Conservation (phyloP, 2,888 invertebrate species). For the Synergus umbraculus region DNA sequence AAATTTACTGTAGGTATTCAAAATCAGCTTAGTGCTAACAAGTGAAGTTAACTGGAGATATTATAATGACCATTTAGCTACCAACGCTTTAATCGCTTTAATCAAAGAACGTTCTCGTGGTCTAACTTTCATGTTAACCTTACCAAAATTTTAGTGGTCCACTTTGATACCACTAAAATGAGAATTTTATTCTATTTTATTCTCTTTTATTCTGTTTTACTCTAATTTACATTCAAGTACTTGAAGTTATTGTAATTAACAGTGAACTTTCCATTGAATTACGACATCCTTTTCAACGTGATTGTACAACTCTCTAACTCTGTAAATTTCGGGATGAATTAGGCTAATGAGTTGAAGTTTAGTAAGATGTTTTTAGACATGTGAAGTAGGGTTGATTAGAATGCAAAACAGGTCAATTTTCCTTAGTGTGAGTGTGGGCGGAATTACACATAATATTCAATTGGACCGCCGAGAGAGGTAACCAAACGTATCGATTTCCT, state of each 20-base stretch:
- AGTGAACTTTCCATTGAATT: background rate
- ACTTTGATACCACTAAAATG: too few relatives aligned
- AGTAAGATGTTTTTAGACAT: slow-evolving; percentile 66
- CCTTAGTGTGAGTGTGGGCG: background rate
- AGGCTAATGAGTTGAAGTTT: slow-evolving; percentile 67
- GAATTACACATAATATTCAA: slow-evolving; percentile 61
- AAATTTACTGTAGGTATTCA: background rate
- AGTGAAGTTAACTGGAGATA: background rate
- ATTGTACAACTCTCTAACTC: background rate
- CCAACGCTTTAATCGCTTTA: slow-evolving; percentile 6
- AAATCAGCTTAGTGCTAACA: slow-evolving; percentile 25
- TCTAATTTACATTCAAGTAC: too few relatives aligned
- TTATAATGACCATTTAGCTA: slow-evolving; percentile 3
- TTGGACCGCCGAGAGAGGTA: slow-evolving; percentile 54
- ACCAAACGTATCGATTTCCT: slow-evolving; percentile 60
- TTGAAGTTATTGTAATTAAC: too few relatives aligned
- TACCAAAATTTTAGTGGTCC: too few relatives aligned
- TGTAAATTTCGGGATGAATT: slow-evolving; percentile 41
- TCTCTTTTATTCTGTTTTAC: too few relatives aligned
- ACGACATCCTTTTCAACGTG: background rate
- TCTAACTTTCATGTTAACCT: background rate
- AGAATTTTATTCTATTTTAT: too few relatives aligned
- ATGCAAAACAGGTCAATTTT: slow-evolving; percentile 65
- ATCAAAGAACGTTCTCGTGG: background rate
- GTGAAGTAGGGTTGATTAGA: slow-evolving; percentile 68